Evolutionary conservation across 2,888 invertebrate genomes (phyloP), one percentile per base, ranked within the genome.

Genomic region (Plemyria rubiginata): DNA sequence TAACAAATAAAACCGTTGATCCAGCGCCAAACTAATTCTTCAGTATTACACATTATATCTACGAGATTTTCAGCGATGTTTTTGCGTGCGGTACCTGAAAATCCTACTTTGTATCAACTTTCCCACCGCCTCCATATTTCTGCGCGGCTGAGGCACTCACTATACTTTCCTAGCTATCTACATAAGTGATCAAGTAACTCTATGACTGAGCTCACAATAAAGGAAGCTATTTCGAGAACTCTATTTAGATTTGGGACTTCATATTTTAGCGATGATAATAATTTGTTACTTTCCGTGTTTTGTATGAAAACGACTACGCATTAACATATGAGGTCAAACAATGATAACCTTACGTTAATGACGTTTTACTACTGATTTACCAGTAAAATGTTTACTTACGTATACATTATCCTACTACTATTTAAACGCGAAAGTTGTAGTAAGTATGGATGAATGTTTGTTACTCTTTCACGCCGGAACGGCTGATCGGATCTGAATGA

Each of bases 81-180:
- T 76, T 53, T 73, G 73, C 84, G 54, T 75, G 83, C 88, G 74
- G 79, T 92, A 88, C 88, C 82, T 86, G 88, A 85, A 89, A 88
- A 87, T 86, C 84, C 82, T 85, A 87, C 88, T 88, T 87, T 84
- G 88, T 87, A 88, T 89, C 87, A 88, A 88, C 86, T 90, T 88
- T 87, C 87, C 81, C 78, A 79, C 75, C 79, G 86, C 86, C 85
- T 87, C 89, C 90, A 89, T 88, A 88, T 87, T 89, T 88, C 89
- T 85, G 81, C 81, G 70, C 70, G 78, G 71, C 80, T 80, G 86
- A 82, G 83, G 77, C 81, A 80, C 81, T 79, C 77, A 68, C 72
- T 74, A 77, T 78, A 81, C 77, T 77, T 82, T 84, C 82, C 80
- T 78, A 80, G 82, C 84, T 85, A 82, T 82, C 80, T 79, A 81